Base-by-base conservation (phyloP, 2,888 invertebrate species). In the Caenorhabditis angaria region DNA sequence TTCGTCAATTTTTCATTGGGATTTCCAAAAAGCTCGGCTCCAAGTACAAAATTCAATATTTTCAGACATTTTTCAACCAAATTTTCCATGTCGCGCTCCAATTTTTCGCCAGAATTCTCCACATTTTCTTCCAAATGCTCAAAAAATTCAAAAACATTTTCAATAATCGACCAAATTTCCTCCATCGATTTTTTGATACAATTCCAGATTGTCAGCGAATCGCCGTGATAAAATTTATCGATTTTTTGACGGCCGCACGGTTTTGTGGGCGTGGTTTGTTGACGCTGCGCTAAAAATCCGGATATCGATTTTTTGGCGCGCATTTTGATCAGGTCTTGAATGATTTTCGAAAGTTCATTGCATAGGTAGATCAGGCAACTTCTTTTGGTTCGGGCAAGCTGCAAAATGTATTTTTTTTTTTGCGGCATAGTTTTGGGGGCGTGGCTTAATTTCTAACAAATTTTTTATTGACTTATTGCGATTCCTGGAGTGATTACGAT, bases 41-140 rank as follows among this genome's bases (percentile, higher is more conserved):
- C 25, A 14, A 41, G 18, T 18, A 55, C 3, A 29, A 55, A 29
- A 12, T 71, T 57, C 41, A 71, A 5, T 28, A 71, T 24, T 5
- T 57, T 24, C 28, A 71, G 29, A 25, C 66, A 57, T 41, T 66
- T 71, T 41, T 61, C 50, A 22, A 60, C 67, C 47, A 71, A 28
- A 25, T 71, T 63, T 29, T 67, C 71, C 66, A 71, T 41, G 48
- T 64, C 67, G 25, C 61, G 60, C 8, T 67, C 63, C 27, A 67
- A 1, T 25, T 61, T 56, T 3, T 27, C n/a, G 14, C 29, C 56
- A 47, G n/a, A n/a, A n/a, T n/a, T n/a, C n/a, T n/a, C n/a, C n/a
- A n/a, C n/a, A 20, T 56, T 24, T 2, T 47, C 55, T 2, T 61
- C 56, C 5, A 59, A 29, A 0, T 22, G 20, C 1, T 63, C 51